Evolutionary conservation across 2,797 vertebrate genomes (phyloP).

Genomic region (Hozukius guyotensis): DNA sequence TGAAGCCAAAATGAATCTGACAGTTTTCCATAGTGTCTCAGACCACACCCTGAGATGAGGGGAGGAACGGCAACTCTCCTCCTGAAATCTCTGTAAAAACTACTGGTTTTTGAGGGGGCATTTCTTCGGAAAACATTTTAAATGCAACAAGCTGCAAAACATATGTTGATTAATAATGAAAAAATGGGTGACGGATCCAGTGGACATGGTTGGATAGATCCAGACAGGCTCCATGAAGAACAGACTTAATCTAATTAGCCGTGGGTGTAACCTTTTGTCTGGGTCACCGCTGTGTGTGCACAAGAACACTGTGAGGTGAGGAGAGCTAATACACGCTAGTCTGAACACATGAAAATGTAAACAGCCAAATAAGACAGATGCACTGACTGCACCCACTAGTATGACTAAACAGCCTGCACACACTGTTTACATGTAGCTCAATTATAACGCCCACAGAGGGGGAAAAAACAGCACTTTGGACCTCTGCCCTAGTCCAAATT

Average conservation of each 20-base stretch:
- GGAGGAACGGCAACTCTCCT: slow-evolving; percentile 2
- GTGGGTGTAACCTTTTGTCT: slow-evolving; percentile 64
- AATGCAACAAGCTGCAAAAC: neutral
- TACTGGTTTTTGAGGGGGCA: neutral
- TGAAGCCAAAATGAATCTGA: slow-evolving; percentile 56
- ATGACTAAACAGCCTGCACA: neutral
- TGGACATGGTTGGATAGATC: slow-evolving; percentile 34
- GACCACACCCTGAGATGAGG: slow-evolving; percentile 66
- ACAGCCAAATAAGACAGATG: slow-evolving; percentile 4
- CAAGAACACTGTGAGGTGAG: slow-evolving; percentile 43
- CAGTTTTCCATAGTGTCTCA: slow-evolving; percentile 48
- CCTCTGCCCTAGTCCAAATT: neutral
- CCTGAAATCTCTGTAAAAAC: neutral
- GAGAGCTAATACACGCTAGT: slow-evolving; percentile 26
- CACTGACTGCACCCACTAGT: neutral
- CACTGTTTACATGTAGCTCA: slow-evolving; percentile 4
- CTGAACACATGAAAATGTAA: slow-evolving; percentile 5
- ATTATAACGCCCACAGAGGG: slow-evolving; percentile 18
- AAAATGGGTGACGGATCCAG: slow-evolving; percentile 23
- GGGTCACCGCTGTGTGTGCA: slow-evolving; percentile 59
- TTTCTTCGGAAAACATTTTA: neutral
- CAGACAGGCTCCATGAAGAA: slow-evolving; percentile 34
- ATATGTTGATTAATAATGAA: slow-evolving; percentile 12
- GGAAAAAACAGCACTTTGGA: slow-evolving; percentile 8
- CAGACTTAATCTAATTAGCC: slow-evolving; percentile 71